Evolutionary conservation across 2,888 invertebrate species (phyloP).

Genomic region (Noctua janthe): DNA sequence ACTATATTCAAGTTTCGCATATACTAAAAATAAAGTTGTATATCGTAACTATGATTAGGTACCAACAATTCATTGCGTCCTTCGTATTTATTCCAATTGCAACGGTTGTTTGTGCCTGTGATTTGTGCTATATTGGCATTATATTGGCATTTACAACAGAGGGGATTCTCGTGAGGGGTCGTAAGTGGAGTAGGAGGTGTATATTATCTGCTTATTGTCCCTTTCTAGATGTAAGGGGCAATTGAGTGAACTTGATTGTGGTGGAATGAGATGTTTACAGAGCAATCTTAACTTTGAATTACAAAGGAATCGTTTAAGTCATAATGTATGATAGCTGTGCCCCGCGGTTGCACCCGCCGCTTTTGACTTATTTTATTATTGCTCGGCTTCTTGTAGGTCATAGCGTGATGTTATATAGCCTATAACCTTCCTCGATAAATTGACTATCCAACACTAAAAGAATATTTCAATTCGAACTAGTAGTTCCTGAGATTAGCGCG

Average conservation of each 20-base stretch:
- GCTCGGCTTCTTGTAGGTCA: too few relatives aligned
- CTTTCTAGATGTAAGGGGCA: slow-evolving; percentile 33
- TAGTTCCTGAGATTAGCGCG: too few relatives aligned
- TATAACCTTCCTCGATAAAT: too few relatives aligned
- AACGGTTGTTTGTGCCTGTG: slow-evolving; percentile 1
- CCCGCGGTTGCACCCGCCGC: too few relatives aligned
- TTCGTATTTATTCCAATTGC: not conserved
- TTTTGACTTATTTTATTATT: too few relatives aligned
- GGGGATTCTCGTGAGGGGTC: slow-evolving; percentile 37
- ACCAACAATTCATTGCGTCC: not conserved
- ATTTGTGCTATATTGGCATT: slow-evolving; percentile 27
- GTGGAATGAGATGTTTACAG: slow-evolving; percentile 23
- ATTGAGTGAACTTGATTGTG: slow-evolving; percentile 42
- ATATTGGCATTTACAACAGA: slow-evolving; percentile 9
- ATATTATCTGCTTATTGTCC: slow-evolving; percentile 55
- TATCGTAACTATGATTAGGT: not conserved
- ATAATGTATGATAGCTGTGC: too few relatives aligned
- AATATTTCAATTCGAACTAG: too few relatives aligned
- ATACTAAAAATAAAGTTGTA: too few relatives aligned
- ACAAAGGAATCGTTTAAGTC: slow-evolving; percentile 8
- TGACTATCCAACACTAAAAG: too few relatives aligned
- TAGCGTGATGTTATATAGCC: too few relatives aligned
- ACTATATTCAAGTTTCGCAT: too few relatives aligned
- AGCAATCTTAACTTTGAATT: slow-evolving; percentile 4
- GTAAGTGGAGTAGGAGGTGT: slow-evolving; percentile 28